Evolutionary conservation across 2,797 vertebrate species (phyloP), one percentile per base, ranked within the genome.

Genomic region (Sus cebifrons): DNA sequence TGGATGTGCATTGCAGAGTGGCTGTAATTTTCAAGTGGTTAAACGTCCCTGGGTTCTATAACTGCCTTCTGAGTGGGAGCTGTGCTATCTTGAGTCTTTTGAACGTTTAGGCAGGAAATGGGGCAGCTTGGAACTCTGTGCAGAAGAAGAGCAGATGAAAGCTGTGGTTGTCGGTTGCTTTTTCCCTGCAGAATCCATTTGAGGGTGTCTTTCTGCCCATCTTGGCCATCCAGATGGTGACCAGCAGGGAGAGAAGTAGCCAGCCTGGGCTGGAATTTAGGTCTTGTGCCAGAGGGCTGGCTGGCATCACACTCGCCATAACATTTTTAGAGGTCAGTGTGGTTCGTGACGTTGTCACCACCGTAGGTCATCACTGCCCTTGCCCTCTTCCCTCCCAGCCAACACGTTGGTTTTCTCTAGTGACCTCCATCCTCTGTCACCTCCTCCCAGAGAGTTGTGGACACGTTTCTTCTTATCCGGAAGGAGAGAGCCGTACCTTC

Each of bases 381-480:
- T 0, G 0, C 17, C 29, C 58, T 13, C 21, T 67, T 70, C 25
- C 29, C 78, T 89, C 29, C 1, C 62, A 0, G 0, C 27, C 15
- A 54, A 3, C 4, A 1, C 0, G 0, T 4, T 27, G 68, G 15
- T 21, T 84, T 18, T 74, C 29, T 36, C 73, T 49, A 5, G 44
- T 49, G 44, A 11, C 14, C 0, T 12, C 7, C 17, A 1, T 65
- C 58, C 29, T 84, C 40, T 32, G n/a, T 65, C 12, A 44, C 25
- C 1, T 27, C 13, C 32, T 56, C 40, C 83, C 52, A 8, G 0
- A 5, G 40, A 62, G 13, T 62, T 10, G 1, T 9, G 29, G 29
- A 25, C 7, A 32, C 16, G 52, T 40, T 32, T 49, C 68, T 54
- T 94, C 44, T 77, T 74, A 6, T 40, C 64, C 49, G 29, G 2